Evolutionary conservation across 2,113 vertebrate species (phyloP).

Genomic region (Pristiophorus japonicus): DNA sequence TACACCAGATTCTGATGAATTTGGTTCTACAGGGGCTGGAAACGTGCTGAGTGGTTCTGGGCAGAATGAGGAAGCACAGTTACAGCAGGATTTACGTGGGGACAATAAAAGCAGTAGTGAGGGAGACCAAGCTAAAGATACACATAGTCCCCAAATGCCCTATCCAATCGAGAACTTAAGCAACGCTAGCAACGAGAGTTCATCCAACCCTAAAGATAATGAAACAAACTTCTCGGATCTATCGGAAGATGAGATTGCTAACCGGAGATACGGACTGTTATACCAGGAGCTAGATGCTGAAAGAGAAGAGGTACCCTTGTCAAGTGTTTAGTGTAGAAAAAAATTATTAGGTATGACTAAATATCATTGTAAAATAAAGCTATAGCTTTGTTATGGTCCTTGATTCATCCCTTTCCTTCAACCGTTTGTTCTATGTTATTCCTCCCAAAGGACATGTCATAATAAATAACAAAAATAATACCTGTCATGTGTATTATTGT

Average conservation of each 20-base stretch:
- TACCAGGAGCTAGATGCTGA: constrained; percentile 86
- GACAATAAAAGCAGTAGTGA: constrained; percentile 43
- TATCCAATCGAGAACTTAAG: constrained; percentile 52
- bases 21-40: constrained; percentile 48
- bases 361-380: constrained; percentile 20
- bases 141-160: constrained; percentile 47
- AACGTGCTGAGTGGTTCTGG: constrained; percentile 41
- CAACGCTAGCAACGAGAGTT: constrained; percentile 57
- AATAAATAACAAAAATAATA: constrained; percentile 16
- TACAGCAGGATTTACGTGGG: constrained; percentile 42
- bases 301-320: constrained; percentile 80
- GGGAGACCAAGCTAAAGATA: constrained; percentile 45
- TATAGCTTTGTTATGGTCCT: not conserved
- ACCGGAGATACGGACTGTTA: constrained; percentile 87
- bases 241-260: constrained; percentile 93
- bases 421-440: not conserved
- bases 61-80: constrained; percentile 46
- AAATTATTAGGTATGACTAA: constrained; percentile 39
- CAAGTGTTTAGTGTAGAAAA: constrained; percentile 60
- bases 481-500: not conserved
- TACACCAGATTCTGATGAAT: constrained; percentile 49
- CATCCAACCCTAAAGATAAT: constrained; percentile 70
- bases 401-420: constrained; percentile 31
- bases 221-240: constrained; percentile 84
- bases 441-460: constrained; percentile 10